Conservation (phyloP, 2,797 vertebrate species). For the Macroramphosus scolopax region DNA sequence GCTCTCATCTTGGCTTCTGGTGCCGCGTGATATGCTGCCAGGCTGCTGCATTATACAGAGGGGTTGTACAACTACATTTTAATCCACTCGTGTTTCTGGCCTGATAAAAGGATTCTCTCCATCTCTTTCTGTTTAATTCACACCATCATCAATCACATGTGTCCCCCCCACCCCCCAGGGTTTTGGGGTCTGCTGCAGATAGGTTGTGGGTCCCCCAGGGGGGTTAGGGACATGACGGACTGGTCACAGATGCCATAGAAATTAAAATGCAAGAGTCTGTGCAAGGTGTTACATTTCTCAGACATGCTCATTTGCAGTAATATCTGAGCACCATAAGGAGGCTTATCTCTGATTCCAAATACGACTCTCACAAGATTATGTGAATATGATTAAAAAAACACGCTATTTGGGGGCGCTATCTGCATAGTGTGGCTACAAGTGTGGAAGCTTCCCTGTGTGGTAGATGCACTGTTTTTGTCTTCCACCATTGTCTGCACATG, state of each 20-base stretch:
- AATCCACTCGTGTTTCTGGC: constrained; percentile 82
- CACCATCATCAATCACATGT: constrained; percentile 83
- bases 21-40: constrained; percentile 69
- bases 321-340: constrained; percentile 68
- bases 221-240: constrained; percentile 76
- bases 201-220: constrained; percentile 72
- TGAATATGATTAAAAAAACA: constrained; percentile 65
- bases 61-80: constrained; percentile 83
- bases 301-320: constrained; percentile 73
- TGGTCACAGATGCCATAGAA: constrained; percentile 79
- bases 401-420: constrained; percentile 33
- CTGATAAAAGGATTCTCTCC: constrained; percentile 85
- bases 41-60: constrained; percentile 76
- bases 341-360: constrained; percentile 70
- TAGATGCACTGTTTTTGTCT: constrained; percentile 65
- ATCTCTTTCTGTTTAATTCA: constrained; percentile 83
- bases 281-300: constrained; percentile 79
- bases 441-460: constrained; percentile 61
- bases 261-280: constrained; percentile 78
- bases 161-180: constrained; percentile 55
- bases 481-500: constrained; percentile 73
- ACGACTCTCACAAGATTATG: constrained; percentile 67
- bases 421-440: constrained; percentile 67
- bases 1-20: constrained; percentile 71
- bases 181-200: constrained; percentile 71